These are phyloP conservation scores for Acanthosepion lycidas DNA, from an alignment of 2,888 invertebrate genomes.

Conservation along the genomic window DNA sequence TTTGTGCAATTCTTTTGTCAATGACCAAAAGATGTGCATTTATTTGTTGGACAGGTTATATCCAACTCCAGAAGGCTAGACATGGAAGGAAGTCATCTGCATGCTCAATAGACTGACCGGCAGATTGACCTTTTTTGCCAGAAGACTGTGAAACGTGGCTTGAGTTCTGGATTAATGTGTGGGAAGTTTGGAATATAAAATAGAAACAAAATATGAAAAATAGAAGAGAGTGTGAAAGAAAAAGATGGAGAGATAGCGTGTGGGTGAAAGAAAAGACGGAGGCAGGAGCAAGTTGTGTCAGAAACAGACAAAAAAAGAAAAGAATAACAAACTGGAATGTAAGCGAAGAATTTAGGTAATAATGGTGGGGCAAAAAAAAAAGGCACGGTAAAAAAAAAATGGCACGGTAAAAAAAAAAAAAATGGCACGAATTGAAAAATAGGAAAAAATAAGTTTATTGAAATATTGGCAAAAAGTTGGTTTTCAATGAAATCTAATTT, in stretches of 20 bases:
- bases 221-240: background rate
- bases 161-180: background rate
- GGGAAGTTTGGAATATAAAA: background rate
- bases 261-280: too few species aligned
- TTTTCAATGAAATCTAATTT: too few species aligned
- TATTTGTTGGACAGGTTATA: background rate
- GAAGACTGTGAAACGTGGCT: background rate
- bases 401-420: too few species aligned
- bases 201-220: background rate
- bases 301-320: too few species aligned
- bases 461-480: too few species aligned
- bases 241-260: too few species aligned
- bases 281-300: accelerated
- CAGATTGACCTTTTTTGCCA: background rate
- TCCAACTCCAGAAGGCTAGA: background rate
- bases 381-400: too few species aligned
- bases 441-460: too few species aligned
- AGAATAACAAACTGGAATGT: too few species aligned
- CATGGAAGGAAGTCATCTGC: background rate
- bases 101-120: background rate
- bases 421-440: too few species aligned
- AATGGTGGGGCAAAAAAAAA: too few species aligned
- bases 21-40: background rate
- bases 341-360: too few species aligned
- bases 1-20: background rate